Percentiles rank a stretch among this genome's conserved stretches.
phyloP scores from a whole-genome alignment of 2,113 vertebrate species.

The Rhinichthys klamathensis region DNA sequence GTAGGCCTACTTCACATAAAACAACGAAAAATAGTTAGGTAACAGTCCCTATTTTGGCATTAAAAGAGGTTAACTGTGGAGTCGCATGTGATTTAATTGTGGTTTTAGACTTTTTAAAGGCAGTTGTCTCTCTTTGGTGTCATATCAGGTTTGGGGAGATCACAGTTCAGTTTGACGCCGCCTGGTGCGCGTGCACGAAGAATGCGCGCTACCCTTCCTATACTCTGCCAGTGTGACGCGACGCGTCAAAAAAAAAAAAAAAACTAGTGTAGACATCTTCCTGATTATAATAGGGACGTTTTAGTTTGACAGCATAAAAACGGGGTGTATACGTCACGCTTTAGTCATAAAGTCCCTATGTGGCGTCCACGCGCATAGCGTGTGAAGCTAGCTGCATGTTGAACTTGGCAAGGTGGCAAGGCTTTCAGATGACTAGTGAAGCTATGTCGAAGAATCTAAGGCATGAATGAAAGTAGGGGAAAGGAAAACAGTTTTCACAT shows the following conservation, averaged over 20 bases:
- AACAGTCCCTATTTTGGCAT: conserved; percentile 25
- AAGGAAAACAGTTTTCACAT: not conserved
- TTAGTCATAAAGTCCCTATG: not conserved
- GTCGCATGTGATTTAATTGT: conserved; percentile 2
- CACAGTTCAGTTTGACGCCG: not conserved
- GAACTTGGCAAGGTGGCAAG: not conserved
- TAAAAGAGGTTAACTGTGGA: conserved; percentile 42
- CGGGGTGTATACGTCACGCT: not conserved
- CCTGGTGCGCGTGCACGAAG: not conserved
- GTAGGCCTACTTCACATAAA: conserved; percentile 59
- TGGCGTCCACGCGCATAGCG: too few relatives aligned
- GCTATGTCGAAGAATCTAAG: not conserved
- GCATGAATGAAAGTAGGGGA: not conserved
- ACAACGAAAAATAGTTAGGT: conserved; percentile 9
- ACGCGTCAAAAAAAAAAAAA: too few relatives aligned
- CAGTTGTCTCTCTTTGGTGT: not conserved
- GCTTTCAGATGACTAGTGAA: not conserved
- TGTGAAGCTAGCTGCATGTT: not conserved
- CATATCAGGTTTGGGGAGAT: not conserved
- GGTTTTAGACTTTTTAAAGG: not conserved
- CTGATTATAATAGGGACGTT: not conserved
- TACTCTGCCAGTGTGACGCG: not conserved
- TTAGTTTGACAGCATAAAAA: not conserved
- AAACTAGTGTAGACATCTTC: not conserved
- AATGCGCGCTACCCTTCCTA: not conserved